These are phyloP conservation scores for Todiramphus chloris DNA, from an alignment of 2,113 vertebrate genomes.

Conservation along the genomic window DNA sequence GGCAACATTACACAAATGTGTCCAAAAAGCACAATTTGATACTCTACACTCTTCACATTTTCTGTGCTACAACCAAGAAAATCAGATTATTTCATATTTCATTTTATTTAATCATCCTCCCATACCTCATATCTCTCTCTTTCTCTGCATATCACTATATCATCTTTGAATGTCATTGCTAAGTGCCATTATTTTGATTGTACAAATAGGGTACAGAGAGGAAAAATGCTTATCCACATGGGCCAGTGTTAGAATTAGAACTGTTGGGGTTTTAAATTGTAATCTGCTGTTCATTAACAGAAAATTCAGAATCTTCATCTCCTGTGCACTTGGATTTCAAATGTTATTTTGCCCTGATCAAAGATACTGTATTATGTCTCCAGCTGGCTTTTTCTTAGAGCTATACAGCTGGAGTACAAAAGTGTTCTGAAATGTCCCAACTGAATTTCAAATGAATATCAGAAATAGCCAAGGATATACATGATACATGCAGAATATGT, in stretches of 20 bases:
- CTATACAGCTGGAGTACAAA: conserved; percentile 36
- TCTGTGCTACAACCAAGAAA: background rate
- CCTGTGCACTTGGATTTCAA: background rate
- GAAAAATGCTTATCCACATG: background rate
- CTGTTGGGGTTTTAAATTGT: background rate
- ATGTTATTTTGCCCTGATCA: background rate
- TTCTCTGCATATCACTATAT: background rate
- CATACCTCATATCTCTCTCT: background rate
- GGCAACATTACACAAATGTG: background rate
- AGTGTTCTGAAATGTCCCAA: conserved; percentile 53
- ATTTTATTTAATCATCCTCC: background rate
- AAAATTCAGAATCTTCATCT: background rate
- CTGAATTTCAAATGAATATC: conserved; percentile 65
- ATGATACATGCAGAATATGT: conserved; percentile 54
- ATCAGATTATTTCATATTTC: background rate
- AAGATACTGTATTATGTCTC: conserved; percentile 8
- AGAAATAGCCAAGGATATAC: conserved; percentile 63
- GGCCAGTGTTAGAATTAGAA: background rate
- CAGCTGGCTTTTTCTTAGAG: conserved; percentile 44
- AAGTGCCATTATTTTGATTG: background rate
- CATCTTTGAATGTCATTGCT: background rate
- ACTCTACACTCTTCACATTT: background rate
- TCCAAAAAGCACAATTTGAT: background rate
- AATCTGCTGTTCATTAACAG: background rate
- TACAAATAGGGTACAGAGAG: background rate